Base-by-base conservation (phyloP, 2,888 invertebrate genomes). In the Apamea monoglypha region DNA sequence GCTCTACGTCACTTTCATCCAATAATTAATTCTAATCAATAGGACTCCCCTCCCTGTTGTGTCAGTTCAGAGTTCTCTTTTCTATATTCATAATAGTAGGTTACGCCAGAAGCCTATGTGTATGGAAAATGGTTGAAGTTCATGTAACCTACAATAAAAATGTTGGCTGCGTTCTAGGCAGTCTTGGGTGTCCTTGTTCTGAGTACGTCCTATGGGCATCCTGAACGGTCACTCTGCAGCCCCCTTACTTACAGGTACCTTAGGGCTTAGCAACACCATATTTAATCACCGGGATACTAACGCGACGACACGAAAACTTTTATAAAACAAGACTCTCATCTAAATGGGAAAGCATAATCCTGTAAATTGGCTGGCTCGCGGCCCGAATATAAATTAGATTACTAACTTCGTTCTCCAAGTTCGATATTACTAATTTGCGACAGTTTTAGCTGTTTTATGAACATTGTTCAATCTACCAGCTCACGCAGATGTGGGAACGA, bases 341-440 rank as follows among this genome's bases (percentile, higher is more conserved):
- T n/a, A 53, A 83, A 83, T 74, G 63, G 29, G 53, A 72, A 78
- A 78, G 12, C 29, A 74, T 71, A 68, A 74, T 68, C 67, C 50
- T 86, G 67, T 29, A 64, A 61, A 82, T 72, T 75, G 67, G n/a
- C 61, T 66, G 29, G 36, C 59, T 76, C 63, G 36, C 32, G 21
- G 40, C 56, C 61, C 16, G 59, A 76, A 87, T 87, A 76, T 84
- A 61, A 84, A 87, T 64, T 68, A 69, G 50, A 66, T 66, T 47
- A 14, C 3, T 12, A 76, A 69, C 53, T 80, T 72, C 68, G 40
- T 66, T n/a, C 56, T 70, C 25, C n/a, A 68, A 72, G 50, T 59
- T 72, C 29, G n/a, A 68, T 79, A 79, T 40, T 59, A 59, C n/a
- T 70, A 71, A 71, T 67, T 67, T 32, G 83, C 29, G 67, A 76